Conservation (phyloP, 2,888 invertebrate genomes). For the Papilio gigon region DNA sequence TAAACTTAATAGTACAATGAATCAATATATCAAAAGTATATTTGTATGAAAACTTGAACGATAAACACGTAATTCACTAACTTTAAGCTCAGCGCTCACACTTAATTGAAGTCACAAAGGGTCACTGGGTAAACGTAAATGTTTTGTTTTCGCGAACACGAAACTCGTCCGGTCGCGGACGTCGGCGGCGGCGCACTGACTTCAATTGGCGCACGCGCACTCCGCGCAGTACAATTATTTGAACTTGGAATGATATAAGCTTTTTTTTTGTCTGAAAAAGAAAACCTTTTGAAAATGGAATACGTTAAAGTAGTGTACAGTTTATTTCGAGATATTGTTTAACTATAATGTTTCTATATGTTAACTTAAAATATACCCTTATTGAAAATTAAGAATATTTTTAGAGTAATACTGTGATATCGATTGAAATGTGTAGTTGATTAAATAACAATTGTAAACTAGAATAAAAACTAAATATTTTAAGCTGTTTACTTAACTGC, state of each 20-base stretch:
- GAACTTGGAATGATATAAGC: conserved; percentile 68
- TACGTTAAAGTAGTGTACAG: not conserved
- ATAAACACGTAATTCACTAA: conserved; percentile 43
- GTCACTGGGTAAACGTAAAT: conserved; percentile 4
- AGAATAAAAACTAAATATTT: not conserved
- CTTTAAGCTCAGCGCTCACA: not conserved
- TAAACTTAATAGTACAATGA: not conserved
- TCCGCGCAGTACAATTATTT: conserved; percentile 59
- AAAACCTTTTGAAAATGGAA: not conserved
- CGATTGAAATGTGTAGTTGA: too few relatives aligned
- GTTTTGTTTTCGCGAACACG: conserved; percentile 56
- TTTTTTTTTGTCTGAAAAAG: conserved; percentile 42
- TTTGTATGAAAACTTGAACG: not conserved
- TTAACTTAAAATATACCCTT: too few relatives aligned
- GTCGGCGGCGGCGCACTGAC: conserved; percentile 72
- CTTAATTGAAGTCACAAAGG: conserved; percentile 7
- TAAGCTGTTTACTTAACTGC: not conserved
- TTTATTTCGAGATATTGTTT: not conserved
- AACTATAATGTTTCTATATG: too few relatives aligned
- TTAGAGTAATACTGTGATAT: too few relatives aligned
- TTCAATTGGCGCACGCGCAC: conserved; percentile 44
- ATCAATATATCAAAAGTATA: not conserved
- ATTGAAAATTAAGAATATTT: too few relatives aligned
- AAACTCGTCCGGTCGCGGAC: conserved; percentile 71
- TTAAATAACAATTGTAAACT: too few relatives aligned